Conservation (phyloP, 2,888 invertebrate genomes). For the Frankliniella intonsa region DNA sequence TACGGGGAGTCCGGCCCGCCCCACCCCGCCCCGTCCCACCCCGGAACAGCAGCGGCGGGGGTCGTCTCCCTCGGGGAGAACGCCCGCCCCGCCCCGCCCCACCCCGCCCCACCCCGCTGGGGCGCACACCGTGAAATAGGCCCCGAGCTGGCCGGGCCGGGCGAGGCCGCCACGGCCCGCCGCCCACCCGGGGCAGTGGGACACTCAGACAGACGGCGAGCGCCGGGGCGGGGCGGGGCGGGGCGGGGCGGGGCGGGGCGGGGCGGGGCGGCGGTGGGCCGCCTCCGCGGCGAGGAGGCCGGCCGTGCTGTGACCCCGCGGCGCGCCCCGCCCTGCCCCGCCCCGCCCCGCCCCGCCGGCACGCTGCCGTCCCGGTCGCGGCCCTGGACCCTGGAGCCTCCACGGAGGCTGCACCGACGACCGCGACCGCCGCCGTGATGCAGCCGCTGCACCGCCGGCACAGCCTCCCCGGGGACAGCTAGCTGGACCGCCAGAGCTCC, state of each 20-base stretch:
- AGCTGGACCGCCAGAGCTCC: neutral
- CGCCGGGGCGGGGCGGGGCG: neutral
- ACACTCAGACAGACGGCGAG: neutral
- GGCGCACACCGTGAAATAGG: slow-evolving; percentile 24
- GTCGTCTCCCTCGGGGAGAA: neutral
- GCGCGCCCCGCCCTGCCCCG: too few species aligned
- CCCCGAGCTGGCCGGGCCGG: neutral
- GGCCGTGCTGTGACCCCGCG: too few species aligned
- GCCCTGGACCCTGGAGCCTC: too few species aligned
- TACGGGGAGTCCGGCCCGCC: neutral
- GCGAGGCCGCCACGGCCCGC: neutral
- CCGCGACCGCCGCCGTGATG: neutral
- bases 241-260: too few species aligned
- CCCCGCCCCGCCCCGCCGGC: too few species aligned
- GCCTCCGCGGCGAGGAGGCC: too few species aligned
- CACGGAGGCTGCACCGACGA: too few species aligned
- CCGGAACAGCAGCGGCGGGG: neutral
- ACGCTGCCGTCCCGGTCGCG: too few species aligned
- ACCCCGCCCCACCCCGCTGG: neutral
- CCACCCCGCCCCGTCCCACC: neutral
- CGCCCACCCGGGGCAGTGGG: neutral
- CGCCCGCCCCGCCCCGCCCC: neutral
- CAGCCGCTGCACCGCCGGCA: neutral
- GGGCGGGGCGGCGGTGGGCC: too few species aligned
- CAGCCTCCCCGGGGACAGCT: neutral